Percentiles rank a stretch among this genome's conserved stretches.
Evolutionary conservation across 2,797 vertebrate species (phyloP).

Genomic region (Nyctibius grandis): DNA sequence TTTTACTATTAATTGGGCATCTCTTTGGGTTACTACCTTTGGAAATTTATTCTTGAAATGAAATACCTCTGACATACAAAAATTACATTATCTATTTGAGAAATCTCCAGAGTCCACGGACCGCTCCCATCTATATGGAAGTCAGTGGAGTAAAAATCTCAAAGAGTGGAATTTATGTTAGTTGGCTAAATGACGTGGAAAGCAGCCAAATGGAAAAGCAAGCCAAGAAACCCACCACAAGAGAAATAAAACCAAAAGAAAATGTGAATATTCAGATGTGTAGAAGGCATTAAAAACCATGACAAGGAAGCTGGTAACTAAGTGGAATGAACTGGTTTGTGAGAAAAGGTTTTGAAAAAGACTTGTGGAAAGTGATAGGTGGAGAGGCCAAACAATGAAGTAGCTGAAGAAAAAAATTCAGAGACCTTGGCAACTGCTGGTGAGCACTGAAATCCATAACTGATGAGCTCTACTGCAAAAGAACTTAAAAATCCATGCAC

Average conservation of each 20-base stretch:
- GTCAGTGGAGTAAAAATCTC: background rate
- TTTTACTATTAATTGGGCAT: background rate
- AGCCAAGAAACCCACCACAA: background rate
- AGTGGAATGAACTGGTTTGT: background rate
- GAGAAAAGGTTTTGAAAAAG: background rate
- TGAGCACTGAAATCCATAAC: background rate
- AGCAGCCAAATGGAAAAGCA: background rate
- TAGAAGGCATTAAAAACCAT: background rate
- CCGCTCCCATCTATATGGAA: background rate
- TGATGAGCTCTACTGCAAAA: background rate
- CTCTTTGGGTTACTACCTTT: background rate
- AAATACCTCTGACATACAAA: background rate
- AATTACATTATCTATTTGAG: background rate
- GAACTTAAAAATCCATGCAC: background rate
- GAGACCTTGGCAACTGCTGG: background rate
- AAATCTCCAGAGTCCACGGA: background rate
- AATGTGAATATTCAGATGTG: background rate
- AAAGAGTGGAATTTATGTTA: background rate
- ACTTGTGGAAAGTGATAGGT: background rate
- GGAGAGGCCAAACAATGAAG: background rate
- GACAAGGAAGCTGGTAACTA: background rate
- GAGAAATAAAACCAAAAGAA: background rate
- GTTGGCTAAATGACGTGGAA: background rate
- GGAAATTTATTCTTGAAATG: background rate
- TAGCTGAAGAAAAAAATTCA: background rate